phyloP scores from a whole-genome alignment of 2,113 vertebrate genomes.

The Apodemus sylvaticus region DNA sequence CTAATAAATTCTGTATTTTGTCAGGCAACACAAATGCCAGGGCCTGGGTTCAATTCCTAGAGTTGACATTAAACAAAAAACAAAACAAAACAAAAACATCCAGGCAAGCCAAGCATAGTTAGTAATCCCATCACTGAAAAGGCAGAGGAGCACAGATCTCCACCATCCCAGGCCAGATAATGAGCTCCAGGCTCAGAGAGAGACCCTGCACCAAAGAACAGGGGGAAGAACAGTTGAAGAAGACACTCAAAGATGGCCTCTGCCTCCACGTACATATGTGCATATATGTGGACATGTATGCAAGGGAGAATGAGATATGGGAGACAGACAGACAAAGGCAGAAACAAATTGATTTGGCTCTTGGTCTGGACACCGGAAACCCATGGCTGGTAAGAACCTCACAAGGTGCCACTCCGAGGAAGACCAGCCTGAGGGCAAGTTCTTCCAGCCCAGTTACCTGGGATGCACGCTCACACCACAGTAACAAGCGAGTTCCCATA shows the following conservation, averaged over 20 bases:
- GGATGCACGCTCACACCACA: not conserved
- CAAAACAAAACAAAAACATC: not conserved
- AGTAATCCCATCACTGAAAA: not conserved
- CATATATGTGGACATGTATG: not conserved
- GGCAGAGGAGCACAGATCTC: not conserved
- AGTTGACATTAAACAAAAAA: not conserved
- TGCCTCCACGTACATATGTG: not conserved
- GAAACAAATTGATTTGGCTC: not conserved
- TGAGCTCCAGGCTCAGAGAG: not conserved
- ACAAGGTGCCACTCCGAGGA: not conserved
- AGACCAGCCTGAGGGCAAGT: not conserved
- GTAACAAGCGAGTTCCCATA: not conserved
- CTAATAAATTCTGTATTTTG: not conserved
- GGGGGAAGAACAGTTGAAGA: not conserved
- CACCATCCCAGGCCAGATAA: not conserved
- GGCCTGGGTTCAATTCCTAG: not conserved
- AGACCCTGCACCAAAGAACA: not conserved
- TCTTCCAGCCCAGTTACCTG: not conserved
- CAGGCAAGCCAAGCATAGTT: not conserved
- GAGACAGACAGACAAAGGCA: not conserved
- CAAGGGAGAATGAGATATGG: too few species aligned
- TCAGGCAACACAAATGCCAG: not conserved
- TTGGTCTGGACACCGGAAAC: not conserved
- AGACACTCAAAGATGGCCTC: not conserved
- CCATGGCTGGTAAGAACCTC: not conserved